Evolutionary conservation across 2,888 invertebrate genomes (phyloP).

Genomic region (Horisme vitalbata): DNA sequence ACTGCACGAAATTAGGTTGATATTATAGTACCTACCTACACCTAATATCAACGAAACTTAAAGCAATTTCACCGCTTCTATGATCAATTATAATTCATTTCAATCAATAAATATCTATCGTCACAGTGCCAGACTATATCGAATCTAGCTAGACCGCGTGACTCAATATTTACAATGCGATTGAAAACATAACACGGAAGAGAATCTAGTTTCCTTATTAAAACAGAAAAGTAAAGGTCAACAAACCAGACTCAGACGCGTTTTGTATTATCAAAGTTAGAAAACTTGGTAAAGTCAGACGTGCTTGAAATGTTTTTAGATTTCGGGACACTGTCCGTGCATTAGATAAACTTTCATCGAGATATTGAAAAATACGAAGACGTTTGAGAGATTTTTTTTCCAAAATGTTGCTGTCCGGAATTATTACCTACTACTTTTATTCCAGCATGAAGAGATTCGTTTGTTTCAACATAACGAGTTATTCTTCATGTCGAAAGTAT

Average conservation of each 20-base stretch:
- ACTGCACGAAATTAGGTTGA: no score
- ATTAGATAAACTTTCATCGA: neutral
- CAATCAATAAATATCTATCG: conserved; percentile 1
- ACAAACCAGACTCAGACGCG: conserved; percentile 21
- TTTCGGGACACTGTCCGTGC: neutral
- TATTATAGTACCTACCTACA: no score
- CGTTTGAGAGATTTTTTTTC: no score
- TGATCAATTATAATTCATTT: no score
- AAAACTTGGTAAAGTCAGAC: conserved; percentile 7
- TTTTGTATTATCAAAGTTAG: conserved; percentile 8
- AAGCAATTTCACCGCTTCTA: no score
- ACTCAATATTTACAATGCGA: conserved; percentile 20
- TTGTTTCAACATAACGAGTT: no score
- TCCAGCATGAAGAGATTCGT: no score
- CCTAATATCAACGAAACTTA: no score
- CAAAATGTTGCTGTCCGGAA: no score
- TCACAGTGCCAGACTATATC: conserved; percentile 8
- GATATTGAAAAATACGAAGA: neutral
- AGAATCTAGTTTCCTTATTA: conserved; percentile 26
- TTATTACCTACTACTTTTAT: no score
- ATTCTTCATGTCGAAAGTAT: no score
- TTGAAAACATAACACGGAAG: conserved; percentile 25
- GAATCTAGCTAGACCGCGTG: conserved; percentile 7
- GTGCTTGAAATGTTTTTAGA: neutral
- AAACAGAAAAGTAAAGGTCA: conserved; percentile 23